A percentile compares a stretch with the other conserved stretches of the same genome.
Conservation (phyloP, 2,797 vertebrate species). For the Carduelis carduelis region DNA sequence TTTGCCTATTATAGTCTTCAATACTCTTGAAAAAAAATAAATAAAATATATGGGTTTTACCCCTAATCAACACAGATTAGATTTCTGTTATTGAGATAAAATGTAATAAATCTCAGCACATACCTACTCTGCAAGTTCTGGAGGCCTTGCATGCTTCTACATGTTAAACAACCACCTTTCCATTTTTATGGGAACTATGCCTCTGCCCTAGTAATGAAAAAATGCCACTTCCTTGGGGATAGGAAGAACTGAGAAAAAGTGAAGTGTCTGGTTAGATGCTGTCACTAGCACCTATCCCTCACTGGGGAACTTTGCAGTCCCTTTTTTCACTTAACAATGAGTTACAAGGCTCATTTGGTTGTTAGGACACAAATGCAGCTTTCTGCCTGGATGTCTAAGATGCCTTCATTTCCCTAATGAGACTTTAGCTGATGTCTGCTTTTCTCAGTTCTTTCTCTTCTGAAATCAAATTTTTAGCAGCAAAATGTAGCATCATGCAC, state of each 20-base stretch:
- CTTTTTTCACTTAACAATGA: not conserved
- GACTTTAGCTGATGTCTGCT: not conserved
- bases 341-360: not conserved
- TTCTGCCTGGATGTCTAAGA: not conserved
- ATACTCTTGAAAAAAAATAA: not conserved
- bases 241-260: not conserved
- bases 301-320: not conserved
- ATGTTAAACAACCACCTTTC: not conserved
- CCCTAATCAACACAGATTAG: not conserved
- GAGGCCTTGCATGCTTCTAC: not conserved
- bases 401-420: not conserved
- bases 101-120: not conserved
- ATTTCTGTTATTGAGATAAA: not conserved
- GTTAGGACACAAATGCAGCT: not conserved
- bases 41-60: not conserved
- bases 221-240: not conserved
- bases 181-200: not conserved
- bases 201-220: not conserved
- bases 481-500: not conserved
- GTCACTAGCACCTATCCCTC: not conserved
- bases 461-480: not conserved
- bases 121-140: not conserved
- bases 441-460: not conserved
- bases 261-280: not conserved
- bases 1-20: not conserved